Evolutionary conservation across 1,140 invertebrate species (phyloP).

Genomic region (Leptinotarsa defecta): DNA sequence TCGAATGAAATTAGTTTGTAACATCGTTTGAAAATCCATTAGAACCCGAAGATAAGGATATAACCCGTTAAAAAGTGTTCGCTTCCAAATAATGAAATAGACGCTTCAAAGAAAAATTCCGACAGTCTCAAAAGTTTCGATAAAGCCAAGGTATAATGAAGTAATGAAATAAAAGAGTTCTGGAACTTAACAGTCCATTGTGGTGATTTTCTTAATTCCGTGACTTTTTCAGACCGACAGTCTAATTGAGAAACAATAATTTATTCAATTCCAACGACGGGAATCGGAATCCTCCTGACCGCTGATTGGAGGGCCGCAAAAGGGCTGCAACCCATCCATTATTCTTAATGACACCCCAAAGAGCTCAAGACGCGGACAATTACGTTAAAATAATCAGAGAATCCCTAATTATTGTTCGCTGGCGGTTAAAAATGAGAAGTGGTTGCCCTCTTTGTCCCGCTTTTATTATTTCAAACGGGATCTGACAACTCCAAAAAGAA

Average conservation of each 20-base stretch:
- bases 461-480: conserved; percentile 45
- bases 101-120: not conserved
- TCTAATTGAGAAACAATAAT: conserved; percentile 54
- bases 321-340: conserved; percentile 46
- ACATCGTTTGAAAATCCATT: no score
- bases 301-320: conserved; percentile 38
- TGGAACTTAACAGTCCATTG: conserved; percentile 22
- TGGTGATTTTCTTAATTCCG: conserved; percentile 28
- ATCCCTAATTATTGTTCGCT: conserved; percentile 31
- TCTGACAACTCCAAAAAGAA: conserved; percentile 45
- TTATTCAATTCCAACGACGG: conserved; percentile 51
- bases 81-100: not conserved
- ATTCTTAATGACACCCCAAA: conserved; percentile 52
- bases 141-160: conserved; percentile 12
- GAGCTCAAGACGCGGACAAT: conserved; percentile 32
- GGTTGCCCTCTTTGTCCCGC: conserved; percentile 38
- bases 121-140: not conserved
- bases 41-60: no score
- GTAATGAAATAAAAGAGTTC: conserved; percentile 20
- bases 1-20: no score
- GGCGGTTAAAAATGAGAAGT: conserved; percentile 46
- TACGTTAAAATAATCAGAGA: conserved; percentile 30
- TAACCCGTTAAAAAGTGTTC: no score
- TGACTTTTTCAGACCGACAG: conserved; percentile 26
- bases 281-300: conserved; percentile 29